Evolutionary conservation across 2,113 vertebrate species (phyloP).

Genomic region (Pardalotus punctatus): DNA sequence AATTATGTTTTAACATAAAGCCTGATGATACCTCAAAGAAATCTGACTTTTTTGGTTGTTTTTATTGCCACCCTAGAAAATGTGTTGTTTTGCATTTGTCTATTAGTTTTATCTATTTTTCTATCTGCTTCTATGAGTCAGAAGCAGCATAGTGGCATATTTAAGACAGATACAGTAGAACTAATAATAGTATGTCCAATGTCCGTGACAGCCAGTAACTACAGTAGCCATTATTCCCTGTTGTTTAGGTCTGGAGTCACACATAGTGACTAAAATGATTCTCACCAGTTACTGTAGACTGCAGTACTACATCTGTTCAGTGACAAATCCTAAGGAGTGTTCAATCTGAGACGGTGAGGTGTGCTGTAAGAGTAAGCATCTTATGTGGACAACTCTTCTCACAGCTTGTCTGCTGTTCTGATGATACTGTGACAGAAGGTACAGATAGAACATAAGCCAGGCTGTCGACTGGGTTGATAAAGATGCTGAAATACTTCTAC

Average conservation of each 20-base stretch:
- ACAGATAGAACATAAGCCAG: background rate
- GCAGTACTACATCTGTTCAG: background rate
- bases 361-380: background rate
- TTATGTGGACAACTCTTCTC: background rate
- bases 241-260: background rate
- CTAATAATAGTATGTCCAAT: background rate
- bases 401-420: background rate
- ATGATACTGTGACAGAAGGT: background rate
- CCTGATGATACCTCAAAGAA: background rate
- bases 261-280: background rate
- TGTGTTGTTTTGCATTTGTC: background rate
- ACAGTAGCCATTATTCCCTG: background rate
- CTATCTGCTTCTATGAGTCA: background rate
- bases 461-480: background rate
- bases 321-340: background rate
- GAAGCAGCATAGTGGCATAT: background rate
- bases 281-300: background rate
- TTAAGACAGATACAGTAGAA: background rate
- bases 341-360: background rate
- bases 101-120: no score
- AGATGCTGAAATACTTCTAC: background rate
- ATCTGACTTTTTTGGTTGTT: accelerated
- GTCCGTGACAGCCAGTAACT: background rate
- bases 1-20: background rate
- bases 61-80: background rate